These are phyloP conservation scores for Yponomeuta cagnagella DNA, from an alignment of 2,888 invertebrate genomes.

Conservation along the genomic window DNA sequence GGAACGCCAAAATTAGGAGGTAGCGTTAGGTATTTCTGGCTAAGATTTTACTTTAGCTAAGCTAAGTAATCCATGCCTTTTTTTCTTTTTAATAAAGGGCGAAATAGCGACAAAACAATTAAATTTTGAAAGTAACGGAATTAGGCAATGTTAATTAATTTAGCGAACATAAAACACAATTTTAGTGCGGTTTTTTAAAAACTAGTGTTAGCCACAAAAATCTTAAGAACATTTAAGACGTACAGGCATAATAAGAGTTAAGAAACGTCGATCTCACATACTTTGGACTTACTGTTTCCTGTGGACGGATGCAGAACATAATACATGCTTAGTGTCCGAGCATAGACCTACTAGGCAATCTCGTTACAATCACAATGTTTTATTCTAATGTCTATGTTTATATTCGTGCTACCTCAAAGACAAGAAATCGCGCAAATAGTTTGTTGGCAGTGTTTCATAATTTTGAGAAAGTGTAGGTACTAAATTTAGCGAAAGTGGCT, in stretches of 20 bases:
- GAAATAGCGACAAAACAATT: conserved; percentile 31
- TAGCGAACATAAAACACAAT: conserved; percentile 44
- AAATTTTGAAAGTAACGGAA: conserved; percentile 23
- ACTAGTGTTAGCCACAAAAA: conserved; percentile 65
- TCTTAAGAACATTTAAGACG: conserved; percentile 51
- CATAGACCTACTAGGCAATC: conserved; percentile 23
- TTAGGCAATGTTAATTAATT: conserved; percentile 30
- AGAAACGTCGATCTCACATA: conserved; percentile 56
- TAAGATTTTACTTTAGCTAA: neutral
- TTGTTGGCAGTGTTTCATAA: neutral
- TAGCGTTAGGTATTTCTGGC: neutral
- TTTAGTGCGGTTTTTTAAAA: conserved; percentile 49
- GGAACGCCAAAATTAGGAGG: neutral
- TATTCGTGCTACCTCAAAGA: conserved; percentile 47
- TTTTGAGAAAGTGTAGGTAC: too few species aligned
- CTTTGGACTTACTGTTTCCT: conserved; percentile 86
- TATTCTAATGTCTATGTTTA: conserved; percentile 24
- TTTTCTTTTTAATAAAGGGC: conserved; percentile 23
- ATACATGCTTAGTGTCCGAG: conserved; percentile 62
- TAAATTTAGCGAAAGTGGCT: too few species aligned
- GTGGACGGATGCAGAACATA: conserved; percentile 77
- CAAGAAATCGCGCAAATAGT: conserved; percentile 46
- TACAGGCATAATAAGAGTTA: conserved; percentile 54
- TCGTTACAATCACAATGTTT: conserved; percentile 46
- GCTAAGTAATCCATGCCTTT: conserved; percentile 32